These are phyloP conservation scores for Isotomurus palustris DNA, from an alignment of 2,888 invertebrate species.

Conservation along the genomic window DNA sequence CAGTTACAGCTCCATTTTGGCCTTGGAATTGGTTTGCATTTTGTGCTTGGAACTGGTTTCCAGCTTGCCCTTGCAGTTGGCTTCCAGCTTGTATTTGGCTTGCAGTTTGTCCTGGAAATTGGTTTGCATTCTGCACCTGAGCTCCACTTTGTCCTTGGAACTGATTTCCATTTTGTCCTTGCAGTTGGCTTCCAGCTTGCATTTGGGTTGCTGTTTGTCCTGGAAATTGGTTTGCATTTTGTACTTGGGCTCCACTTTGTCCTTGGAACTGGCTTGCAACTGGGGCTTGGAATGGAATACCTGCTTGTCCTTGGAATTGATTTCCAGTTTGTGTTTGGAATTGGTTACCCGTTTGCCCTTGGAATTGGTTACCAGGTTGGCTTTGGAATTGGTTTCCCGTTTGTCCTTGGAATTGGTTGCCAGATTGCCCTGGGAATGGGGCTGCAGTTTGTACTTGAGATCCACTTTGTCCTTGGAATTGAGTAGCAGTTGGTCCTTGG, in stretches of 20 bases:
- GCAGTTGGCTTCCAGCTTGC: too few species aligned
- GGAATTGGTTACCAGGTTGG: not conserved
- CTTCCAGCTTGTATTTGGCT: not conserved
- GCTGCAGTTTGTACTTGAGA: not conserved
- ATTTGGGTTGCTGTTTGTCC: too few species aligned
- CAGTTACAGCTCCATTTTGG: not conserved
- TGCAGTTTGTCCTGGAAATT: not conserved
- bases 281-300: too few species aligned
- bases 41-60: not conserved
- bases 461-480: not conserved
- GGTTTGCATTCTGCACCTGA: too few species aligned
- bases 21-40: not conserved
- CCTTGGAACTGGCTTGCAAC: not conserved
- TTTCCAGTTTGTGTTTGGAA: too few species aligned
- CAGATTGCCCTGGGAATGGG: too few species aligned
- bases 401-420: not conserved
- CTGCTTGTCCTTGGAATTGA: too few species aligned
- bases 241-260: too few species aligned
- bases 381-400: not conserved
- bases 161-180: too few species aligned
- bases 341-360: constrained; percentile 3
- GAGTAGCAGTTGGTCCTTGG: too few species aligned
- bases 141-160: too few species aligned
- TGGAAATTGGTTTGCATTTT: too few species aligned
- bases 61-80: not conserved